phyloP scores from a whole-genome alignment of 2,797 vertebrate species.

The Crocidura indochinensis region DNA sequence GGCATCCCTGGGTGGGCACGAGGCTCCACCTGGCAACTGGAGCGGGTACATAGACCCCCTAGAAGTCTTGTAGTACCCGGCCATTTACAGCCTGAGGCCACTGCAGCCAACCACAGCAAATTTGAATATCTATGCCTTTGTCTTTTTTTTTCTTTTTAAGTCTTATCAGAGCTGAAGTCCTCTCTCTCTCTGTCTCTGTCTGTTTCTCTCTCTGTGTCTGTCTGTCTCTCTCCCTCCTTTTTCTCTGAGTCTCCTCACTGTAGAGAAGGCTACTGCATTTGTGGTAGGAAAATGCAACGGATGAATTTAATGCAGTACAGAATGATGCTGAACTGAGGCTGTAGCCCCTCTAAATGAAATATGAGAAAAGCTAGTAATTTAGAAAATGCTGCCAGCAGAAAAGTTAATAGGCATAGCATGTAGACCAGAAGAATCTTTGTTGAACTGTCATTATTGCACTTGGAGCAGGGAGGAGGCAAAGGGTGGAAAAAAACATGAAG shows the following conservation, averaged over 20 bases:
- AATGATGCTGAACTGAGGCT: background rate
- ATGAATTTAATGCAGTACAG: background rate
- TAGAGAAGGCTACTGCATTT: slow-evolving; percentile 7
- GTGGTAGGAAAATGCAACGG: background rate
- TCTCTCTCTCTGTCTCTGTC: too few relatives aligned
- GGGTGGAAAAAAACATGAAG: background rate
- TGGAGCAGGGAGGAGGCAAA: background rate
- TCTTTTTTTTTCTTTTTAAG: too few relatives aligned
- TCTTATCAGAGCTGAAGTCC: too few relatives aligned
- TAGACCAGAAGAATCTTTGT: background rate
- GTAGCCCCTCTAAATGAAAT: background rate
- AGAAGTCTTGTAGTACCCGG: too few relatives aligned
- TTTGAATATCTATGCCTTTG: too few relatives aligned
- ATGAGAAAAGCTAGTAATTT: background rate
- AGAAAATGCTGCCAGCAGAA: background rate
- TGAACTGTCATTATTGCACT: background rate
- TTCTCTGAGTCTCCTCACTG: background rate
- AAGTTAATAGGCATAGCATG: background rate
- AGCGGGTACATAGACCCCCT: too few relatives aligned
- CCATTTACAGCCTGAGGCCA: too few relatives aligned
- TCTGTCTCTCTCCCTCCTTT: too few relatives aligned
- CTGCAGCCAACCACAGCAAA: too few relatives aligned
- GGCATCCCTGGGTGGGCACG: too few relatives aligned
- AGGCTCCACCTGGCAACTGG: too few relatives aligned
- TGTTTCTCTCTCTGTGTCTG: too few relatives aligned